Percentiles rank a stretch among this genome's conserved stretches.
phyloP scores from a whole-genome alignment of 2,113 vertebrate genomes.

The Vulpes lagopus region DNA sequence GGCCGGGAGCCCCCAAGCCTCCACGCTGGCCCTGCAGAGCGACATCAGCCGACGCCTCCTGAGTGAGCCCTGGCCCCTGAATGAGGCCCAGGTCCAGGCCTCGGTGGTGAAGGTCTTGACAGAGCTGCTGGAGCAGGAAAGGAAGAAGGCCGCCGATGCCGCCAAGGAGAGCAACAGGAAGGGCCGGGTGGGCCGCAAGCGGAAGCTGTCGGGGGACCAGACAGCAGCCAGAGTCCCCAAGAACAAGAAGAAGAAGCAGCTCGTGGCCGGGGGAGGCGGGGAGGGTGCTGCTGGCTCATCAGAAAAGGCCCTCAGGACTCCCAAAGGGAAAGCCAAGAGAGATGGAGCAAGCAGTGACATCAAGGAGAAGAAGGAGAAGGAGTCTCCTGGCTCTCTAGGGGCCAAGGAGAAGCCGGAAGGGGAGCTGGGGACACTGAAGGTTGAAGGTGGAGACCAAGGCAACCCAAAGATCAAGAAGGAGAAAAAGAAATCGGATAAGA shows the following conservation, averaged over 20 bases:
- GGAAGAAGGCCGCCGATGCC: slow-evolving; percentile 41
- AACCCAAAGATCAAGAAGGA: slow-evolving; percentile 72
- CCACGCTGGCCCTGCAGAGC: background rate
- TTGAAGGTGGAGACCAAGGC: background rate
- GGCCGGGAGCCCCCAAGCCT: background rate
- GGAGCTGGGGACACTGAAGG: background rate
- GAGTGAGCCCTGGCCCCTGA: slow-evolving; percentile 59
- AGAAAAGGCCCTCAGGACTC: slow-evolving; percentile 63
- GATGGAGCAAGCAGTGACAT: background rate
- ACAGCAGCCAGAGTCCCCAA: background rate
- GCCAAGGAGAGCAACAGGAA: slow-evolving; percentile 83
- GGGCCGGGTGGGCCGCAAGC: slow-evolving; percentile 76
- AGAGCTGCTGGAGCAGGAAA: slow-evolving; percentile 83
- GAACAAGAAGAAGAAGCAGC: slow-evolving; percentile 85
- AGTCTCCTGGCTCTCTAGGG: slow-evolving; percentile 56
- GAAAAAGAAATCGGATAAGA: slow-evolving; percentile 86
- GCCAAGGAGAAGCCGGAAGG: slow-evolving; percentile 68
- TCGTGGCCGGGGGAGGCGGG: background rate
- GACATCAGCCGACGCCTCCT: slow-evolving; percentile 50
- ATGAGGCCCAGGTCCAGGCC: slow-evolving; percentile 51
- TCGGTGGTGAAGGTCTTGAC: slow-evolving; percentile 69
- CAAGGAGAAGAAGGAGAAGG: slow-evolving; percentile 86
- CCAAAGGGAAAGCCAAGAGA: slow-evolving; percentile 67
- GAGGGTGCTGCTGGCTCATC: background rate
- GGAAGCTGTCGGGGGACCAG: slow-evolving; percentile 78